Base-by-base conservation (phyloP, 2,888 invertebrate genomes). In the Gerris lacustris region DNA sequence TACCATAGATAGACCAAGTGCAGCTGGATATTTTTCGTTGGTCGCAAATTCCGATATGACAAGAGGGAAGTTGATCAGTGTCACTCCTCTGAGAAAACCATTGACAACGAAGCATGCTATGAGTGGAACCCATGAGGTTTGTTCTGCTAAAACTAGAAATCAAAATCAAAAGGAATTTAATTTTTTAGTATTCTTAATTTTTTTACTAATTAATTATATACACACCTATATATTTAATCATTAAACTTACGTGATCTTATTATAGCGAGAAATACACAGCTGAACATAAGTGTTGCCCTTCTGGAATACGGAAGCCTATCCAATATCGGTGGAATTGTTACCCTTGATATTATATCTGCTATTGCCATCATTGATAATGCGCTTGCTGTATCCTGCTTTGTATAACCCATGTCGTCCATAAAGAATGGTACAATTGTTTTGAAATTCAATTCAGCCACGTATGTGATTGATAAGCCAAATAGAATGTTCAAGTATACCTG, bases 41-140 rank as follows among this genome's bases (percentile, higher is more conserved):
- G 82, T 81, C 74, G 86, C 86, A 77, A 87, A 82, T 74, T 88
- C 87, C 0, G 89, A 86, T 68, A 89, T 85, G 0, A 87, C 85
- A 64, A 89, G 82, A 77, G 88, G 89, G 77, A 88, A 86, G 74
- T 88, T 87, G 0, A 89, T 89, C 67, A 91, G 82, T 17, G 90
- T 88, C 78, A 89, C 87, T 72, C 91, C 91, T 71, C 91, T 84
- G 80, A 90, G 86, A 82, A 91, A 91, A 17, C 91, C 91, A 78
- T 88, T 88, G 70, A 91, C 86, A 0, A 89, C 86, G 47, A 76
- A 64, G 17, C 67, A 62, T 15, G 72, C 63, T 84, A 89, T 85
- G 9, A 91, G 81, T 63, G 84, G 84, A 6, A 84, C 84, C 84
- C 88, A 89, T 63, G 88, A 87, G 0, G 85, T 85, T 81, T 89